phyloP scores from a whole-genome alignment of 2,888 invertebrate species.

The Pristionchus japonicus region DNA sequence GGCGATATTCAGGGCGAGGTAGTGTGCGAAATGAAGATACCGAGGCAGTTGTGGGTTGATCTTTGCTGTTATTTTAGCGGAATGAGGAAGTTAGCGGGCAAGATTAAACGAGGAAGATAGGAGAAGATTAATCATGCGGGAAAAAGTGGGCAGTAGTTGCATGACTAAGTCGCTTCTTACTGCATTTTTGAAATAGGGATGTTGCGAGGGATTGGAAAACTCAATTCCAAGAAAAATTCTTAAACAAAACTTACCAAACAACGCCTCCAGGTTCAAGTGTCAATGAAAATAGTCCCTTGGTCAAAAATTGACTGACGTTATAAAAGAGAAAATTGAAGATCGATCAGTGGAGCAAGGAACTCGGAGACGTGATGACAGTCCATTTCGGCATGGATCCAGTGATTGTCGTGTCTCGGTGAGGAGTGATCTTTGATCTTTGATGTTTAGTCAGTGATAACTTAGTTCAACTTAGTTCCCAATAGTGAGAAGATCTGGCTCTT shows the following conservation, averaged over 20 bases:
- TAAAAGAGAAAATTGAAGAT: constrained; percentile 20
- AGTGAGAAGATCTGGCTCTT: no score
- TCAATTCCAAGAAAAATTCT: no score
- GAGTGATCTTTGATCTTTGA: background rate
- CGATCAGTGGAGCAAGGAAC: constrained; percentile 46
- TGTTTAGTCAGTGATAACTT: background rate
- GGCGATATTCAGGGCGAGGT: background rate
- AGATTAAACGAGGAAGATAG: no score
- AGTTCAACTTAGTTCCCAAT: no score
- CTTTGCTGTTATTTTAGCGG: background rate
- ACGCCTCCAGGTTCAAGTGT: no score
- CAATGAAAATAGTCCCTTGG: no score
- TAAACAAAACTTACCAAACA: no score
- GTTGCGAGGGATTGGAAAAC: no score
- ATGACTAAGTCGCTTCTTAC: no score
- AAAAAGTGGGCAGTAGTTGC: background rate
- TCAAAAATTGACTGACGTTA: no score
- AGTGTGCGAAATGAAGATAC: background rate
- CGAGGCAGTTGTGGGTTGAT: background rate
- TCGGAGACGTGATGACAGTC: constrained; percentile 46
- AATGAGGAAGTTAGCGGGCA: background rate
- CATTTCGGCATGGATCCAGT: constrained; percentile 45
- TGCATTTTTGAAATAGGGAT: no score
- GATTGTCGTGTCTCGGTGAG: constrained; percentile 46
- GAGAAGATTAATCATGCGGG: background rate